Conservation (phyloP, 2,797 vertebrate genomes). For the Alectoris magna region DNA sequence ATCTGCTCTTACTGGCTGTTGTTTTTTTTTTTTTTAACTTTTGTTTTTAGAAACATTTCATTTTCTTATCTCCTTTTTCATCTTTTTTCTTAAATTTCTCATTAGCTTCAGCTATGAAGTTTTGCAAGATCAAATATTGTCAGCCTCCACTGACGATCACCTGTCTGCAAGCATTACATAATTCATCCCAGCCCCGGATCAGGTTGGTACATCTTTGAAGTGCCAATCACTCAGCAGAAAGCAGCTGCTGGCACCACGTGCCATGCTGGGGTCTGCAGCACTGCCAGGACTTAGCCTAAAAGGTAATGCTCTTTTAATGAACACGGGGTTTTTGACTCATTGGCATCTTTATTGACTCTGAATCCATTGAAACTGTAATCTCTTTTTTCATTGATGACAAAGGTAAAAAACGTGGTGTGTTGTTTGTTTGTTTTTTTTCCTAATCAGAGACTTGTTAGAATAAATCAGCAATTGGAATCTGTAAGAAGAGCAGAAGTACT, state of each 20-base stretch:
- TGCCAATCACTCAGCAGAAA: neutral
- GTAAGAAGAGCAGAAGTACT: neutral
- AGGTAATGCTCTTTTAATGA: no score
- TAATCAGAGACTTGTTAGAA: neutral
- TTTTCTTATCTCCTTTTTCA: slow-evolving; percentile 22
- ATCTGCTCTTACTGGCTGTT: slow-evolving; percentile 5
- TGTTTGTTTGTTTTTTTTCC: no score
- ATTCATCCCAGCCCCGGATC: neutral
- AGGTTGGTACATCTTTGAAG: slow-evolving; percentile 34
- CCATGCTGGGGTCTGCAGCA: neutral
- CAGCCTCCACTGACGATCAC: slow-evolving; percentile 12
- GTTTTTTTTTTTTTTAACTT: no score
- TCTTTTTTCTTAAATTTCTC: slow-evolving; percentile 34
- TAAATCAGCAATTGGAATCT: neutral
- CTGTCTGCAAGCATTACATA: neutral
- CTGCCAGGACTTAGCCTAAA: neutral
- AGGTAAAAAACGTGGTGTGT: neutral
- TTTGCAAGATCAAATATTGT: slow-evolving; percentile 32
- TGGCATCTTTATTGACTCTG: neutral
- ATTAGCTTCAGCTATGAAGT: neutral
- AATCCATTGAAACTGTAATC: neutral
- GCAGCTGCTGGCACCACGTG: rapidly evolving
- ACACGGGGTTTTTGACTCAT: neutral
- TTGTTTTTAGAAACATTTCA: neutral
- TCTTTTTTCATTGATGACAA: neutral